Conservation (phyloP, 1,140 invertebrate species). For the Brachionus koreanus region DNA sequence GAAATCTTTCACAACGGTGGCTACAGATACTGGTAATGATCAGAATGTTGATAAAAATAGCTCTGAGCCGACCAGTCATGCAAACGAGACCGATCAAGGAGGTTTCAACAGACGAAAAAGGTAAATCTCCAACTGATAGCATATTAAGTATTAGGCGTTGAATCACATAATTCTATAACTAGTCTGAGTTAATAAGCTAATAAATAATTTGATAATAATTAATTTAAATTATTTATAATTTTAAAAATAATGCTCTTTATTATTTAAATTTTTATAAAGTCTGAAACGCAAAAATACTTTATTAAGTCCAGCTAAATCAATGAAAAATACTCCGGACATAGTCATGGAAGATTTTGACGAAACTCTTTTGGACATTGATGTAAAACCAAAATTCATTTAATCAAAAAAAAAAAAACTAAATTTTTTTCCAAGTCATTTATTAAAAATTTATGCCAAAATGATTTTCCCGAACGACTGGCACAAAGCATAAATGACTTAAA, state of each 20-base stretch:
- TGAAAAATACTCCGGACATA: not conserved
- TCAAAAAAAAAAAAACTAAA: not conserved
- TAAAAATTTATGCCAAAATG: constrained; percentile 37
- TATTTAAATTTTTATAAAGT: not conserved
- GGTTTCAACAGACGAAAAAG: constrained; percentile 10
- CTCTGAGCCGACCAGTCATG: not conserved
- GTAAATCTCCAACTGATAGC: not conserved
- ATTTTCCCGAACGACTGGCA: constrained; percentile 6
- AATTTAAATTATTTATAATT: no score
- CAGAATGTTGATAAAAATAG: not conserved
- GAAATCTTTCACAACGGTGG: not conserved
- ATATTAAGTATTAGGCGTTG: no score
- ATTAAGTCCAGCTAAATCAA: not conserved
- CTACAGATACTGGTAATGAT: not conserved
- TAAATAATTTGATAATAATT: no score
- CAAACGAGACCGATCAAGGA: not conserved
- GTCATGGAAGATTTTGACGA: constrained; percentile 13
- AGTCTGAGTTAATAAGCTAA: no score
- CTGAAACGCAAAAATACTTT: not conserved
- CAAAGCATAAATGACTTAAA: constrained; percentile 40
- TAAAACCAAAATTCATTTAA: not conserved
- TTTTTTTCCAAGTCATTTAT: constrained; percentile 34
- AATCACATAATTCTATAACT: no score
- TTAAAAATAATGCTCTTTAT: no score
- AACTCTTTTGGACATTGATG: constrained; percentile 1